Conservation (phyloP, 37 sponge, comb jelly and placozoan genomes). For the Mnemiopsis leidyi region DNA sequence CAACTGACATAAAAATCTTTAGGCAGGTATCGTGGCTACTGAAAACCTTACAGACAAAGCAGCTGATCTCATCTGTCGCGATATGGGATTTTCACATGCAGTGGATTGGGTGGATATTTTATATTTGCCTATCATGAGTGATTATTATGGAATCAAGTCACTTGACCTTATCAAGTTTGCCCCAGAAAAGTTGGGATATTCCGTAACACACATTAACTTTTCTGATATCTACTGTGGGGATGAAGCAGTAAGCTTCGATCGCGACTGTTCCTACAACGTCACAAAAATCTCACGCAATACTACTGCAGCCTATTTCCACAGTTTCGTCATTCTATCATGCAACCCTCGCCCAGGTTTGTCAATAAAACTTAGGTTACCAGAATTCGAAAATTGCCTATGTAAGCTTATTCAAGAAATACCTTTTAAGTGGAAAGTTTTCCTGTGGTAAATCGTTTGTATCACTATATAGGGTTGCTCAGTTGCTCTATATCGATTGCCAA, state of each 20-base stretch:
- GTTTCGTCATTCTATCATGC: neutral
- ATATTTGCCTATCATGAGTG: neutral
- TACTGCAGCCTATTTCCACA: neutral
- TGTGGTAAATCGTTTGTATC: too few species aligned
- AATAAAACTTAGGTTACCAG: too few species aligned
- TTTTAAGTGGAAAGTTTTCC: too few species aligned
- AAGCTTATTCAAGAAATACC: too few species aligned
- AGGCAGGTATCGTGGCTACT: too few species aligned
- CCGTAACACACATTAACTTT: neutral
- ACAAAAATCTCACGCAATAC: too few species aligned
- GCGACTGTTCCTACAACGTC: neutral
- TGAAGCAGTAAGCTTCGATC: neutral
- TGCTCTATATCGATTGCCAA: too few species aligned
- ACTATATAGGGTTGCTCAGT: too few species aligned
- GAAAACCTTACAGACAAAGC: neutral
- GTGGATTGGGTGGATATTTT: neutral
- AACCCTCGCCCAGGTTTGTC: neutral
- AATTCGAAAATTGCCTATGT: too few species aligned
- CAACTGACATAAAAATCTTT: too few species aligned
- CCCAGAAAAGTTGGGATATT: too few species aligned
- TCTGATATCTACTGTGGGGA: neutral
- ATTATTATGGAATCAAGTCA: neutral
- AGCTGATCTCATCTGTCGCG: neutral
- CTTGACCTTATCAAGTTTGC: too few species aligned
- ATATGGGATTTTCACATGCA: neutral